Evolutionary conservation across 1,140 invertebrate genomes (phyloP), one percentile per base, ranked within the genome.

Genomic region (Lanistes nyassanus): DNA sequence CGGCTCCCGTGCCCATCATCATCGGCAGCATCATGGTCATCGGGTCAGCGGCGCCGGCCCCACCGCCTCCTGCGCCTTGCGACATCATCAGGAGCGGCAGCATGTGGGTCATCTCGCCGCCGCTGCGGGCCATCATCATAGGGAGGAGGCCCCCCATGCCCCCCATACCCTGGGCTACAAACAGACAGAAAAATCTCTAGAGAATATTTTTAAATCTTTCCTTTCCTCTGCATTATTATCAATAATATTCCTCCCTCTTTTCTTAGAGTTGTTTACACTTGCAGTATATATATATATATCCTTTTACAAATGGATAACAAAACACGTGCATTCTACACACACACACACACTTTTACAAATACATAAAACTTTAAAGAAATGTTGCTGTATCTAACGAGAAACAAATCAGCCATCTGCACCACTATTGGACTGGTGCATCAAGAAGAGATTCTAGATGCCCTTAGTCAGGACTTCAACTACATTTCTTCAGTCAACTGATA

Each of bases 271-370:
- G 11, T 55, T 55, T 55, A 16, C 23, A 16, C 51, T n/a, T n/a
- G n/a, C n/a, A n/a, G 60, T 26, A 26, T 29, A 21, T 29, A 62
- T 29, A 62, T 29, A 66, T 36, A 66, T 36, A 66, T 36, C 34
- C 31, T 16, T 36, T 36, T 23, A 42, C 64, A 66, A 13, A 66
- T 36, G 39, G 13, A 66, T 36, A 66, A 13, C 34, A 29, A 66
- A 13, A 66, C 64, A 66, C 31, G 39, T 36, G 39, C 31, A 66
- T n/a, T n/a, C n/a, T 36, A 66, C 31, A 66, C 64, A 66, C 31
- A 66, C 64, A 66, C 31, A 66, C 64, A 67, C 29, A 67, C 65
- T 42, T n/a, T 42, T 39, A 67, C 36, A 67, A 36, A 67, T n/a
- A 67, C 65, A 67, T n/a, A 67, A 36, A 67, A 7, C 37, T 36